phyloP scores from a whole-genome alignment of 2,797 vertebrate species.

The Urosaurus nigricauda region DNA sequence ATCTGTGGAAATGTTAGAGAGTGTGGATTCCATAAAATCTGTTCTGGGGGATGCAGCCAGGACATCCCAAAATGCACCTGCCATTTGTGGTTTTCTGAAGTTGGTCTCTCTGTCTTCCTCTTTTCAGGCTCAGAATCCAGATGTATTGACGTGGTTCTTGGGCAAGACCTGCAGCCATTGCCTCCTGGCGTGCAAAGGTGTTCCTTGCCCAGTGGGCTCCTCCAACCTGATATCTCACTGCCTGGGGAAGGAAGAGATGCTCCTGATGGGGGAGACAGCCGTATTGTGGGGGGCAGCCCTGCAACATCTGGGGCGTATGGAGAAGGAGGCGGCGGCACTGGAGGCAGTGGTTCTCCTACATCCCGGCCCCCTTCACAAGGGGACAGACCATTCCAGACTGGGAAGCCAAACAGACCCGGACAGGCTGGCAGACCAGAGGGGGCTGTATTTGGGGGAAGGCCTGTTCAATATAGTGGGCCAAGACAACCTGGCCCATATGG shows the following conservation, averaged over 20 bases:
- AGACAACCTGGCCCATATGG: background rate
- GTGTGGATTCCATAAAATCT: too few relatives aligned
- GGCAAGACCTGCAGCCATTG: slow-evolving; percentile 30
- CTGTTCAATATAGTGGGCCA: background rate
- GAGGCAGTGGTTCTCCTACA: background rate
- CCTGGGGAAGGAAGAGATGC: background rate
- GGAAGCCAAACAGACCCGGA: background rate
- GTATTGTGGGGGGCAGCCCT: slow-evolving; percentile 36
- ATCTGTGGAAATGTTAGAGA: too few relatives aligned
- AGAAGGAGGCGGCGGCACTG: background rate
- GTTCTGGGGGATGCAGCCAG: too few relatives aligned
- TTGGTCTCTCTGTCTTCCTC: background rate
- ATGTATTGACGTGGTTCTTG: slow-evolving; percentile 3
- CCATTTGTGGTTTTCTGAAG: background rate
- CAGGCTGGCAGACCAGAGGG: background rate
- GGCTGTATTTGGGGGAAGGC: background rate
- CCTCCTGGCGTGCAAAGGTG: slow-evolving; percentile 26
- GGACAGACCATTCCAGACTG: background rate
- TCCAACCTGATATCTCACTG: slow-evolving; percentile 19
- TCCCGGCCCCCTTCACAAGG: background rate
- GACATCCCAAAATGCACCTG: background rate
- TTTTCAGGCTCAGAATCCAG: slow-evolving; percentile 25
- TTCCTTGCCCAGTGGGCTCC: slow-evolving; percentile 24
- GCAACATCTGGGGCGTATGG: background rate
- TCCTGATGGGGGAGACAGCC: background rate